A percentile compares a stretch with the other conserved stretches of the same genome.
Evolutionary conservation across 2,113 vertebrate genomes (phyloP).

Genomic region (Amphilophus citrinellus): DNA sequence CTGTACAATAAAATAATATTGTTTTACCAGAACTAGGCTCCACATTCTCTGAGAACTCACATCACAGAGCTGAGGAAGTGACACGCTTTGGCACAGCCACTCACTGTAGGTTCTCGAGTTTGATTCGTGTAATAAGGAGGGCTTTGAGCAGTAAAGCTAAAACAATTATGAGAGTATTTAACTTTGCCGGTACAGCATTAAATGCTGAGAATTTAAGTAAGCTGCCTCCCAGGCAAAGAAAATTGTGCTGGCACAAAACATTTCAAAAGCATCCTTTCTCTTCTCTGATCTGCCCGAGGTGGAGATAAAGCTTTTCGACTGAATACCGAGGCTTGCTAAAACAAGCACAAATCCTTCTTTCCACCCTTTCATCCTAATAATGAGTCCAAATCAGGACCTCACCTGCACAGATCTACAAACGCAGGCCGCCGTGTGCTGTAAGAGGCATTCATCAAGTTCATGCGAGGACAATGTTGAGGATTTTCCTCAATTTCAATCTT

Average conservation of each 20-base stretch:
- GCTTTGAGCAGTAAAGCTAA: constrained; percentile 68
- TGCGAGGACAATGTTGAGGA: constrained; percentile 47
- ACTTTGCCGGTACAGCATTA: constrained; percentile 49
- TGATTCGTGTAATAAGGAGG: constrained; percentile 65
- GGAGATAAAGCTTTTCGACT: constrained; percentile 61
- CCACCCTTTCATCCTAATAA: constrained; percentile 66
- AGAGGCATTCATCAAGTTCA: constrained; percentile 61
- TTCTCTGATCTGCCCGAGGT: constrained; percentile 71
- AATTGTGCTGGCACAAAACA: constrained; percentile 61
- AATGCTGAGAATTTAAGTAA: constrained; percentile 64
- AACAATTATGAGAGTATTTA: constrained; percentile 71
- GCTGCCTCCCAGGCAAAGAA: constrained; percentile 72
- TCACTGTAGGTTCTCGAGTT: constrained; percentile 53
- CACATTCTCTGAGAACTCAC: constrained; percentile 60
- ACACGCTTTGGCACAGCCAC: constrained; percentile 52
- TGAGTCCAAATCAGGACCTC: constrained; percentile 67
- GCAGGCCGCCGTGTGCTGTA: constrained; percentile 10
- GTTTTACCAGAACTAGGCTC: constrained; percentile 80
- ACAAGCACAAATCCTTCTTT: constrained; percentile 72
- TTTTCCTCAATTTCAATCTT: constrained; percentile 60
- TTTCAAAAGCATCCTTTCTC: constrained; percentile 66
- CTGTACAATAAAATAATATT: constrained; percentile 83
- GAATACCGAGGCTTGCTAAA: constrained; percentile 75
- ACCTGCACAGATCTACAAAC: constrained; percentile 54
- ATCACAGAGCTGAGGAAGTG: constrained; percentile 60